These are phyloP conservation scores for Hemibagrus guttatus DNA, from an alignment of 2,797 vertebrate species.

Conservation along the genomic window DNA sequence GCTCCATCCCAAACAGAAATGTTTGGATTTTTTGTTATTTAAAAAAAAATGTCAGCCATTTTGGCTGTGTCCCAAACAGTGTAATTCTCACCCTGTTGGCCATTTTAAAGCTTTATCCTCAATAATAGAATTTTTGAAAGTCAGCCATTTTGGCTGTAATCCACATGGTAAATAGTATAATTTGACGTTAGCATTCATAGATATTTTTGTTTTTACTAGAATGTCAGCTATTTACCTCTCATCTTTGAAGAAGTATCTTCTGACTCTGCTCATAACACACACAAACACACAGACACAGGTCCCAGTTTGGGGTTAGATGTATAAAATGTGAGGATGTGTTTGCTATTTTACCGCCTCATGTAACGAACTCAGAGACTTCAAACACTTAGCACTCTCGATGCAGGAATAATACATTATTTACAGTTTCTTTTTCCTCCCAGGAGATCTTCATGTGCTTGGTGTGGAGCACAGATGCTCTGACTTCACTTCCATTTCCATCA, in stretches of 20 bases:
- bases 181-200: neutral
- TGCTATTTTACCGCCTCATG: neutral
- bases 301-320: neutral
- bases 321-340: neutral
- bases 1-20: neutral
- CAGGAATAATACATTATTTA: conserved; percentile 10
- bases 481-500: neutral
- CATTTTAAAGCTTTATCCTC: neutral
- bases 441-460: neutral
- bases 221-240: neutral
- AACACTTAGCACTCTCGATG: neutral
- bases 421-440: neutral
- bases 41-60: neutral
- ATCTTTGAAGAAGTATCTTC: neutral
- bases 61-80: neutral
- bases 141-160: neutral
- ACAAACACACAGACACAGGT: neutral
- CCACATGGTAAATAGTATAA: neutral
- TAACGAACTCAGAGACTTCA: neutral
- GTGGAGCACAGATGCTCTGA: neutral
- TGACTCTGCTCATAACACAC: neutral
- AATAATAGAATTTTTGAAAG: neutral
- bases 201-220: neutral
- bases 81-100: neutral
- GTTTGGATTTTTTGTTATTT: neutral